These are phyloP conservation scores for Stictonetta naevosa DNA, from an alignment of 2,113 vertebrate genomes.

Conservation along the genomic window DNA sequence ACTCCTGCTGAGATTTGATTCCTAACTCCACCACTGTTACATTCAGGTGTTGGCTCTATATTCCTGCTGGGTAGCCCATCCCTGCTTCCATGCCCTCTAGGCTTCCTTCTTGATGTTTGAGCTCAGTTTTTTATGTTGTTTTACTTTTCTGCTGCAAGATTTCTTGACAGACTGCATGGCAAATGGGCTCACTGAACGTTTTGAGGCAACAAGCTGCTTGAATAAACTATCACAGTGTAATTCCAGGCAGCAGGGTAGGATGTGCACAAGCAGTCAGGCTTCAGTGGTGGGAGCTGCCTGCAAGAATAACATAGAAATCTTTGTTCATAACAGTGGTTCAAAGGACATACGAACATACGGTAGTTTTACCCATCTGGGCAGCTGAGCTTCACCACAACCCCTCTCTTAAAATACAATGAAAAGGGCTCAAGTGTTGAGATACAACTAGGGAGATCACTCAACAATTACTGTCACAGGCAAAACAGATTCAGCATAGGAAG, in stretches of 20 bases:
- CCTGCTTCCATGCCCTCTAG: neutral
- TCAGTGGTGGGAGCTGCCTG: neutral
- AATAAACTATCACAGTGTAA: neutral
- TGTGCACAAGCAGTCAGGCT: neutral
- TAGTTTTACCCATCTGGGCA: no score
- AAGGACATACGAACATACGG: neutral
- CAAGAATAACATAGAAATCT: neutral
- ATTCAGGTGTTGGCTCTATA: accelerated
- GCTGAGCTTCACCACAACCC: no score
- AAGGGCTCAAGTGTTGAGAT: no score
- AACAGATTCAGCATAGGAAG: no score
- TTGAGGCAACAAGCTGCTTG: neutral
- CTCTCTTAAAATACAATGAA: no score
- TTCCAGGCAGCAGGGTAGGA: neutral
- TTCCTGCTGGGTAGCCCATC: neutral
- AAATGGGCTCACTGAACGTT: neutral
- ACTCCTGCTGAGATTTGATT: neutral
- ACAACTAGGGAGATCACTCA: no score
- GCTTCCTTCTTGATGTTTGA: neutral
- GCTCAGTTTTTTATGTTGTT: neutral
- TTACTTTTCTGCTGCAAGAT: neutral
- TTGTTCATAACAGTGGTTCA: neutral
- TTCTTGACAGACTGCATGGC: neutral
- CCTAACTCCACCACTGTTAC: neutral
- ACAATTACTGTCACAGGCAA: no score